Evolutionary conservation across 2,888 invertebrate genomes (phyloP), one percentile per base, ranked within the genome.

Genomic region (Eupelmus urozonus): DNA sequence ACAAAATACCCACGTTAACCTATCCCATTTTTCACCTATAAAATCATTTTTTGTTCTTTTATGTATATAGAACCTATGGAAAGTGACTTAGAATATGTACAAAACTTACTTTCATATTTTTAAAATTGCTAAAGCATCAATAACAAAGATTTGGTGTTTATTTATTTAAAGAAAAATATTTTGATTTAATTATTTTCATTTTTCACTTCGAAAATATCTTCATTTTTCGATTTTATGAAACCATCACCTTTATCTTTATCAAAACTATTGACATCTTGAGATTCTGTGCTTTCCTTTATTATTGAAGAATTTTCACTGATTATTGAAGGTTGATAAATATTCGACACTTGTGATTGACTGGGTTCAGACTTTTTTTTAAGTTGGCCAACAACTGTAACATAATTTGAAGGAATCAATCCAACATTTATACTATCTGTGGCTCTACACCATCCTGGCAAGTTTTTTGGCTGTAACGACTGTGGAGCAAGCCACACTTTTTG

Each of bases 401-500:
- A 88, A 70, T 85, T 85, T 1, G 84, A 85, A 11, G 89, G 89
- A 53, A 90, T 82, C 2, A 89, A 78, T 27, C 89, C 89, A 66
- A 89, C 83, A 27, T 85, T 86, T 2, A 82, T 74, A 69, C 83
- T 85, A 59, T 90, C 85, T 0, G 89, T 87, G 20, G 87, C 89
- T 81, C 82, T 84, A 76, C 85, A 88, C 89, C 89, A 90, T 57
- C 89, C 89, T 27, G 87, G 87, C 9, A 83, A 66, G 81, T 92
- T 91, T 83, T 92, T 92, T 34, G 94, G 93, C 90, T 98, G 98
- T 27, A 96, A 91, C 82, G 95, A 94, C 86, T 94, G 92, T 0
- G 98, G 98, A 0, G 98, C 98, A 11, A 98, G 90, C 74, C 93
- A 92, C 5, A 98, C 90, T 45, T 93, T 92, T 85, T 97, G 96